These are phyloP conservation scores for Pteria penguin DNA, from an alignment of 2,888 invertebrate genomes.

Conservation along the genomic window DNA sequence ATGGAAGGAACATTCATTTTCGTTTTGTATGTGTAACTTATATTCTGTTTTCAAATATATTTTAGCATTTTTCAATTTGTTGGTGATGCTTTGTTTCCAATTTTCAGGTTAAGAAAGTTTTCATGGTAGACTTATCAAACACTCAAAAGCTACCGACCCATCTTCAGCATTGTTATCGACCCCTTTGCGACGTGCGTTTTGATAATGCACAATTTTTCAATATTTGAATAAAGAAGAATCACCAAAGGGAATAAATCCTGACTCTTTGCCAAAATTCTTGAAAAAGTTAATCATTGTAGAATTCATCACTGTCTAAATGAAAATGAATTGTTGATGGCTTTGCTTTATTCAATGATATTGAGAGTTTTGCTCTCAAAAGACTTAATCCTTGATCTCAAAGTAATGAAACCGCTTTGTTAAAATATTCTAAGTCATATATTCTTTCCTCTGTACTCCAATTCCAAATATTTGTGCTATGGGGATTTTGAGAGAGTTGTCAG, in stretches of 20 bases:
- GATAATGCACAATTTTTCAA: constrained; percentile 15
- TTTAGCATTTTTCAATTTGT: background rate
- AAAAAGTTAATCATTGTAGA: constrained; percentile 1
- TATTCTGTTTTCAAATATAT: constrained; percentile 16
- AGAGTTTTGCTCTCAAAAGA: background rate
- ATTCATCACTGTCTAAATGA: constrained; percentile 6
- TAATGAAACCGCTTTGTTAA: background rate
- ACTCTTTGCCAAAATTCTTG: background rate
- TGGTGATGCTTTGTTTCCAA: background rate
- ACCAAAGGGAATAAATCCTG: background rate
- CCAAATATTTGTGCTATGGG: background rate
- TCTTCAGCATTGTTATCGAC: constrained; percentile 1
- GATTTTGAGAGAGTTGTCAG: too few relatives aligned
- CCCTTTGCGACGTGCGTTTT: constrained; percentile 6
- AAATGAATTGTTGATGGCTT: background rate
- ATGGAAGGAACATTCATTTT: background rate
- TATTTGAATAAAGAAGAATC: constrained; percentile 4
- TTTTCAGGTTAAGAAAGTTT: background rate
- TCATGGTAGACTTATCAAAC: background rate
- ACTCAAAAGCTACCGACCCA: background rate
- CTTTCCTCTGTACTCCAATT: constrained; percentile 3
- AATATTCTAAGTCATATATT: background rate
- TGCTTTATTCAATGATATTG: constrained; percentile 1
- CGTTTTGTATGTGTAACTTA: constrained; percentile 10
- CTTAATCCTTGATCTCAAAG: background rate